Evolutionary conservation across 2,888 invertebrate genomes (phyloP), one percentile per base, ranked within the genome.

Genomic region (Furcula furcula): DNA sequence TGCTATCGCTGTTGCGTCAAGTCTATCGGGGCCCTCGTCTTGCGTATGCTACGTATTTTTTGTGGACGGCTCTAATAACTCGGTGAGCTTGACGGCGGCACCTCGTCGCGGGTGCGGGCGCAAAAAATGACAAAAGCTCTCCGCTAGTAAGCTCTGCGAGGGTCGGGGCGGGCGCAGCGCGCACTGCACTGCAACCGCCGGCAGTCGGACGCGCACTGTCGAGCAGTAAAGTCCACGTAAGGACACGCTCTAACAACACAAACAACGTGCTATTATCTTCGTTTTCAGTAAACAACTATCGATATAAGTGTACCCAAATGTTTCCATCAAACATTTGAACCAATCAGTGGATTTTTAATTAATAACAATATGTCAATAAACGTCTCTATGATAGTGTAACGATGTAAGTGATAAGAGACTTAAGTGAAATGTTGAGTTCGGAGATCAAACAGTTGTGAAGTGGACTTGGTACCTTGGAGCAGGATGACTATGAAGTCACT

Each of bases 401-500:
- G 55, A 83, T 86, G 84, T 81, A 77, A 84, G 83, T 84, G 83
- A 67, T 69, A 68, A 71, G 57, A 65, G 54, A 43, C 44, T 54
- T 36, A 48, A 77, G 80, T 83, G 83, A 65, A 65, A 79, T 80
- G 81, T 76, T 73, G 66, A 38, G 36, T 51, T 46, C 35, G 33
- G 40, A 55, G 71, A 70, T 64, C 61, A 56, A 59, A 57, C n/a
- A n/a, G n/a, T 74, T 71, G 84, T 85, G 83, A 66, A 81, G 83
- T 83, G 82, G 69, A 81, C 77, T 75, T 56, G 58, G 46, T 52
- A 55, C 40, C 51, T 41, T 37, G 55, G 54, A 61, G 36, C 61
- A 80, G 76, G 71, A 92, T 92, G 92, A 89, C 89, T 89, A 92
- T 91, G 91, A 90, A 87, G 88, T 91, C 90, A 89, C 76, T 87